These are phyloP conservation scores for Molorchus minor DNA, from an alignment of 2,888 invertebrate genomes.

Conservation along the genomic window DNA sequence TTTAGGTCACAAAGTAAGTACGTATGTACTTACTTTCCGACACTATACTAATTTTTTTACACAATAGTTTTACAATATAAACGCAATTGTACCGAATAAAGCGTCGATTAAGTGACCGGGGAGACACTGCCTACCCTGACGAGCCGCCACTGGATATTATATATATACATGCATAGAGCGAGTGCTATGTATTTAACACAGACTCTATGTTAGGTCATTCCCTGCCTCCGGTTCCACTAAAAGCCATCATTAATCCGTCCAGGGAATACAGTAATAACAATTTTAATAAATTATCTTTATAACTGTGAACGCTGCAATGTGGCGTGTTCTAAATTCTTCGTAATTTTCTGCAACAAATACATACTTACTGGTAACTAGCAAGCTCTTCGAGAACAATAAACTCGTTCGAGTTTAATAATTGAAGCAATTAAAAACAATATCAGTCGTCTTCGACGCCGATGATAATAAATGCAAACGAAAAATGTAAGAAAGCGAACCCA, in stretches of 20 bases:
- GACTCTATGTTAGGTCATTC: not conserved
- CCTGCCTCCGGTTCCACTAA: not conserved
- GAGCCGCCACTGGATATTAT: too few relatives aligned
- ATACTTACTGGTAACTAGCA: slow-evolving; percentile 1
- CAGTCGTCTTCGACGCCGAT: not conserved
- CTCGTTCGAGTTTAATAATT: slow-evolving; percentile 19
- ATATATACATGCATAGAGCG: too few relatives aligned
- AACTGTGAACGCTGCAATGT: not conserved
- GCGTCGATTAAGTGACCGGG: too few relatives aligned
- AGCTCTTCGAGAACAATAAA: slow-evolving; percentile 3
- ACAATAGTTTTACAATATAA: too few relatives aligned
- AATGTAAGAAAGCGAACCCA: too few relatives aligned
- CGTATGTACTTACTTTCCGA: too few relatives aligned
- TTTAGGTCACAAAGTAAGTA: too few relatives aligned
- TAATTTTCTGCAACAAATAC: slow-evolving; percentile 6
- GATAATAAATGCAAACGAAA: too few relatives aligned
- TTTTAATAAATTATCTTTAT: slow-evolving; percentile 11
- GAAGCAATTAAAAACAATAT: slow-evolving; percentile 26
- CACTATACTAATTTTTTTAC: too few relatives aligned
- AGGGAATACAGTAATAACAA: slow-evolving; percentile 2
- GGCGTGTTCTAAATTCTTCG: slow-evolving; percentile 6
- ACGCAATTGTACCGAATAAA: too few relatives aligned
- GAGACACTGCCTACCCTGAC: too few relatives aligned
- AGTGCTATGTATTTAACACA: too few relatives aligned
- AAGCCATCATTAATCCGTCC: not conserved